Base-by-base conservation (phyloP, 2,113 vertebrate genomes). In the Oreochromis tanganicae region DNA sequence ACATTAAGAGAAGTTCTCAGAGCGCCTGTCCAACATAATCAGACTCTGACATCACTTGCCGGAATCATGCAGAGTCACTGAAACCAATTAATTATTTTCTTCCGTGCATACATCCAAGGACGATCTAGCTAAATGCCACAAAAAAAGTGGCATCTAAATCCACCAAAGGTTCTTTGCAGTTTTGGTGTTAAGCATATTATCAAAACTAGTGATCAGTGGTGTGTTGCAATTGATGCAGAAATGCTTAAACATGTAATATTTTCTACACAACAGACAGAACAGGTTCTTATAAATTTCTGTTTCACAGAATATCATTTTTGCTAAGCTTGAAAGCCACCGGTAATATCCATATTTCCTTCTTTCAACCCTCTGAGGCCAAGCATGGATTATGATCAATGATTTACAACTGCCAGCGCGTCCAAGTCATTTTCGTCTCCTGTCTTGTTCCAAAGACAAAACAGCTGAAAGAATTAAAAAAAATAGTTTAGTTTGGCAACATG, bases 31-130 rank as follows among this genome's bases (percentile, higher is more conserved):
- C 89, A 93, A 91, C 88, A 95, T 95, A 91, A 95, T 94, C 92
- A 89, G 85, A 93, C 94, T 87, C 80, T 94, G 92, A 95, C 91
- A 92, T 95, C 95, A 95, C 88, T 91, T 93, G 84, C 91, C 75
- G 83, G 91, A 92, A 89, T 90, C 14, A 12, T 85, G 83, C 84
- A n/a, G 46, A 79, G 71, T 92, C 85, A 43, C 87, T 86, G 68
- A n/a, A 59, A 92, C 82, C 55, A 75, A 92, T 94, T 90, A 79
- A 94, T 96, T 90, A 87, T 89, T 85, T 89, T 90, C 90, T 89
- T 90, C 85, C 56, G 36, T 46, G 73, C 82, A 71, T 85, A 89
- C 29, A 38, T 92, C 81, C 87, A 85, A 66, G 48, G 89, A 85
- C 83, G 88, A 86, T 57, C 46, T 17, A 79, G 56, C 68, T 56